Evolutionary conservation across 1,140 invertebrate genomes (phyloP), one percentile per base, ranked within the genome.

Genomic region (Potamilus streckersoni): DNA sequence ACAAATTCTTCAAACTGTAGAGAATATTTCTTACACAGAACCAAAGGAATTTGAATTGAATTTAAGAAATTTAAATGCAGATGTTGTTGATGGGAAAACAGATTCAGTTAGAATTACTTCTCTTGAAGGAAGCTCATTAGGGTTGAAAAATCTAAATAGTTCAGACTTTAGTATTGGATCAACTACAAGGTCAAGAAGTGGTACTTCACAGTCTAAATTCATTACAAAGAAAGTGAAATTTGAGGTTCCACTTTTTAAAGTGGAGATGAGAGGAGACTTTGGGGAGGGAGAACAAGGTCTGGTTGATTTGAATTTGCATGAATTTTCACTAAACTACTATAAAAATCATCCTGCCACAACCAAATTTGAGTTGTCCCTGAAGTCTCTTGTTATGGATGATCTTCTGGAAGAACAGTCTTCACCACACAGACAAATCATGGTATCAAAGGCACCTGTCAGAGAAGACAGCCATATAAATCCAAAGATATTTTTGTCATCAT

Each of bases 381-480:
- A 94, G 61, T 95, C 95, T 0, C 91, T 98, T 1, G 90, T 95
- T 2, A 96, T 97, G 94, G 95, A 97, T 90, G 96, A 97, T 90
- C 90, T 97, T 17, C 92, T 95, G 1, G 94, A 94, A 81, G 92
- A 94, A 2, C 91, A 92, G 31, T 93, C 93, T 31, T 95, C 95
- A 0, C 93, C 93, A 73, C 94, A 96, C 89, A 92, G 95, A 20
- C 93, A 93, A 84, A 94, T 97, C 27, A 84, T 89, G 90, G 92
- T 94, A 57, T 96, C 95, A 0, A 69, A 80, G 31, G 80, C 73
- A 11, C 74, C 80, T 0, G 27, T 72, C 65, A 70, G 79, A 49
- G 76, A 78, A 14, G 81, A 71, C 16, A 11, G 60, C 1, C 60
- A 80, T 59, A 89, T 83, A 85, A 91, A 67, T 27, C 76, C 84